Evolutionary conservation across 2,888 invertebrate species (phyloP), one percentile per base, ranked within the genome.

Genomic region (Rhabditoides inermis): DNA sequence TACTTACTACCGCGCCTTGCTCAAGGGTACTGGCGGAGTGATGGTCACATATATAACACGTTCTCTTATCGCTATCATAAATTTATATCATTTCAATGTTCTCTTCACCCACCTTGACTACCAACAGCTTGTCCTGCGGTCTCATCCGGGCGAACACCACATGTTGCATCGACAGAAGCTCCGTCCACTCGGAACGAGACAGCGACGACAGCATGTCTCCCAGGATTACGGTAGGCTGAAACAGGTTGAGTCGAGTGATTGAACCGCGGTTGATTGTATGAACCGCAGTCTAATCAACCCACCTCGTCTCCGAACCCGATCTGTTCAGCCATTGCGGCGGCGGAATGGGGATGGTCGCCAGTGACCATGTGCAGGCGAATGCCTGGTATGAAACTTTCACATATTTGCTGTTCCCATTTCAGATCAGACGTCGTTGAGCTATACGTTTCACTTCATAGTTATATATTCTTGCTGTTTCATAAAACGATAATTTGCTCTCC

Each of bases 271-370:
- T 22, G 23, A n/a, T 23, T 18, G 23, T 26, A 2, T 35, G 36
- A 20, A 23, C 23, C 18, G 39, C 52, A 18, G 36, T 47, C 25
- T 51, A 15, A 32, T 10, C 7, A 32, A 32, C 7, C 32, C 10
- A 50, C 54, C 35, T 45, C 55, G 39, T 58, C 57, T 23, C 51
- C 47, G 12, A 55, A 30, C 0, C 50, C 47, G 32, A 51, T 45
- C n/a, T 55, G 47, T 7, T 47, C 40, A 1, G 55, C 55, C n/a
- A 55, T 41, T 12, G 55, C 55, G n/a, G 54, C 50, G 18, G 58
- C 58, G 18, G 58, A 55, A 1, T 48, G 44, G 2, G 50, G 58
- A 51, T 58, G 58, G 41, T 58, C 58, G 3, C 58, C 58, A 3
- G 58, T 58, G 2, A 58, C 52, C 39, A 58, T 50, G 45, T 51